Base-by-base conservation (phyloP, 2,797 vertebrate genomes). In the Florisuga fusca region DNA sequence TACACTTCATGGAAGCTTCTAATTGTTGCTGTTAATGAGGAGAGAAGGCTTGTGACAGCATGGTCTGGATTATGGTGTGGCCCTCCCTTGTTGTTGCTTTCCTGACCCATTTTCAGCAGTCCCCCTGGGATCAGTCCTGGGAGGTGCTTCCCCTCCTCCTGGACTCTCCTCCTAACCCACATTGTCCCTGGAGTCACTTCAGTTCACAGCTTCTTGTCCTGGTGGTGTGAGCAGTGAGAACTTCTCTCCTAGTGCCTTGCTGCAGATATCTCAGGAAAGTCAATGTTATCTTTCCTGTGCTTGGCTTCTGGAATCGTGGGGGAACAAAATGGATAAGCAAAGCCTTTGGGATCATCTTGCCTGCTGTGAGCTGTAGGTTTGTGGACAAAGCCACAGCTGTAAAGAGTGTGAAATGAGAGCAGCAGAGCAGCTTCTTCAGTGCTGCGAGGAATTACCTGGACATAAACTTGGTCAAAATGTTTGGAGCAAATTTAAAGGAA, bases 1-100 rank as follows among this genome's bases (percentile, higher is more conserved):
- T 87, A 73, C 13, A 31, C 62, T 91, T 72, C 61, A 58, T 92
- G 94, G 64, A 84, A 89, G 64, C 64, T 71, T 87, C 29, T 89
- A 75, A 71, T 83, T 75, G 85, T 71, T 74, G 54, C 71, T 76
- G 34, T 68, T 87, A 86, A 91, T 31, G 81, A 93, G 53, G 51
- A 64, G 66, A 50, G 54, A 21, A 53, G 69, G 36, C 55, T 38
- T 55, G 62, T 61, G 46, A 38, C 41, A 15, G 82, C 31, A 9
- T 20, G 7, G 75, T 4, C 34, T 41, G 63, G 62, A 4, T 79
- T 54, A 41, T 34, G 50, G 10, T 55, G 22, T 29, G 29, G 36
- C 59, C 36, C 26, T 34, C 38, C 0, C 1, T 15, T 48, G 23
- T 10, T 36, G 58, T 54, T 29, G 7, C 41, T 64, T 31, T 57